A percentile compares a stretch with the other conserved stretches of the same genome.
Evolutionary conservation across 2,888 invertebrate genomes (phyloP).

Genomic region (Tuberolachnus salignus): DNA sequence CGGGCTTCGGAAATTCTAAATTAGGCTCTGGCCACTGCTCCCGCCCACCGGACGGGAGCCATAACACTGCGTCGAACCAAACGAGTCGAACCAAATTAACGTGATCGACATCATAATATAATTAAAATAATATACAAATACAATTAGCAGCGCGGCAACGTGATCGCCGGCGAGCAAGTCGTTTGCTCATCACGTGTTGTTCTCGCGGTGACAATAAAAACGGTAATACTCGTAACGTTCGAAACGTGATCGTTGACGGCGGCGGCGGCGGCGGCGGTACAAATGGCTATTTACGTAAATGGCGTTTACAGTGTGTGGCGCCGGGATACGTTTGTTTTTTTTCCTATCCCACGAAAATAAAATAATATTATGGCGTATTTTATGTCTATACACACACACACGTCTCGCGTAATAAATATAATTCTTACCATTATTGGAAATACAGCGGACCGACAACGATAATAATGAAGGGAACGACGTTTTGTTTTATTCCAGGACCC

Average conservation of each 20-base stretch:
- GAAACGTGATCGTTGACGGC: conserved; percentile 53
- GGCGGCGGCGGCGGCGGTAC: no score
- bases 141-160: conserved; percentile 43
- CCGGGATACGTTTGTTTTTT: no score
- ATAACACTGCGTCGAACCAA: conserved; percentile 8
- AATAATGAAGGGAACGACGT: no score
- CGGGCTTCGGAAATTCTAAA: no score
- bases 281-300: conserved; percentile 28
- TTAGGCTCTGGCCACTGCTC: no score
- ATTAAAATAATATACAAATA: conserved; percentile 8
- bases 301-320: no score
- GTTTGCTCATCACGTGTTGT: conserved; percentile 53
- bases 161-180: conserved; percentile 34
- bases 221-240: conserved; percentile 17
- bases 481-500: conserved; percentile 81
- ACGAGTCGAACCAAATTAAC: conserved; percentile 45
- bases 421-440: conserved; percentile 1
- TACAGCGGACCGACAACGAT: conserved; percentile 1
- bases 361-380: background rate
- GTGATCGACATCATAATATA: conserved; percentile 4
- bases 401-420: background rate
- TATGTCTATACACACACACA: background rate
- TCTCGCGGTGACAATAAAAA: conserved; percentile 23
- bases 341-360: no score
- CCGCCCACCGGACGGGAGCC: no score